Base-by-base conservation (phyloP, 2,888 invertebrate species). In the Sarcophaga caerulescens region DNA sequence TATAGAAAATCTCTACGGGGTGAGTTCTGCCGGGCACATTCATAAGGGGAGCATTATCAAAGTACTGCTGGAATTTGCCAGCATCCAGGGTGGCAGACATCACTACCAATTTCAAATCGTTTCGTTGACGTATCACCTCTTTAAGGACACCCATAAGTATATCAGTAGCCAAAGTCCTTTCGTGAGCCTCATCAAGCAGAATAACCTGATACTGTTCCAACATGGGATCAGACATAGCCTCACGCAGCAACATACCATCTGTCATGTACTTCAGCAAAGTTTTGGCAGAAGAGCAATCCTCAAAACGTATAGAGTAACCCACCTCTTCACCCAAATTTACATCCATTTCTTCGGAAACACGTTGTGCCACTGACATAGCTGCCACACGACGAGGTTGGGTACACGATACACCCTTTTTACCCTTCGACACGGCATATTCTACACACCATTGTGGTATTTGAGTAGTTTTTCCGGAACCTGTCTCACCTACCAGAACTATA, bases 31-130 rank as follows among this genome's bases (percentile, higher is more conserved):
- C 99, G 0, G 99, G 99, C 0, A 99, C 99, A 90, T 98, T 99
- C 98, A 99, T 98, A 59, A 99, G 93, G 0, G 99, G 99, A 0
- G 99, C 99, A 92, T 98, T 97, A 90, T 99, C 99, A 92, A 99
- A 99, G 93, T 99, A 99, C 92, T 97, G 97, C 94, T 99, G 99
- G 93, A 99, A 99, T 93, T 99, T 99, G 6, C 99, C 99, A 69
- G 99, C 99, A 93, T 99, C 99, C 47, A 99, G 94, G 0, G 99
- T 99, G 0, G 99, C 99, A 86, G 99, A 99, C 99, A 99, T 99
- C 90, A 99, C 97, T 86, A 99, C 98, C 81, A 99, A 94, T 93
- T 99, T 99, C 81, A 99, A 94, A 93, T 99, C 99, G 0, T 95
- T 93, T 35, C 99, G 94, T 90, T 99, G 98, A 88, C 93, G 90